These are phyloP conservation scores for Trissonchulus sp. DNA, from an alignment of 2,888 invertebrate genomes.

Conservation along the genomic window DNA sequence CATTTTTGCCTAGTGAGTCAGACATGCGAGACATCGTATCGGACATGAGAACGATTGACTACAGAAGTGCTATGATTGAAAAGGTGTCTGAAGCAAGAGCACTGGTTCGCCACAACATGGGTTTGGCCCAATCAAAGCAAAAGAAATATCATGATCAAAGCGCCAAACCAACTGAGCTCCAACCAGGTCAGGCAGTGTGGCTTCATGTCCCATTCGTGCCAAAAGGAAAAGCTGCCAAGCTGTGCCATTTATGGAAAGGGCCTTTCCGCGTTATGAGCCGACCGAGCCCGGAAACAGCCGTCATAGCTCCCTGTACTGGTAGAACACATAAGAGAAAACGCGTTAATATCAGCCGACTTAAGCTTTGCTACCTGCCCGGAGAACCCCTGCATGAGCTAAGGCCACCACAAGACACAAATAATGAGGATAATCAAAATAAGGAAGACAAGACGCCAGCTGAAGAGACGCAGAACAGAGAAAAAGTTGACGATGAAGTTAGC, in stretches of 20 bases:
- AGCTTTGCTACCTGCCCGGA: background rate
- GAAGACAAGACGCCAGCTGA: too few relatives aligned
- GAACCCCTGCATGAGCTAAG: background rate
- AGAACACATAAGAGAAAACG: background rate
- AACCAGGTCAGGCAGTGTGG: background rate
- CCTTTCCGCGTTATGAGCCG: background rate
- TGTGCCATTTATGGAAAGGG: background rate
- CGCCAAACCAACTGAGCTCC: background rate
- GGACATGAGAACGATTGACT: background rate
- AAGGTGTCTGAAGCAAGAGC: background rate
- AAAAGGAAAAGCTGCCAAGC: background rate
- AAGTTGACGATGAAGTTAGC: background rate
- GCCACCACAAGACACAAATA: too few relatives aligned
- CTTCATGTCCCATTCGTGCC: background rate
- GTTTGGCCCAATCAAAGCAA: background rate
- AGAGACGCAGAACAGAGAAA: background rate
- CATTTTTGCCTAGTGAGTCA: constrained; percentile 29
- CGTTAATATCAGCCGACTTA: background rate
- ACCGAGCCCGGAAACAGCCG: background rate
- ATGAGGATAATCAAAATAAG: too few relatives aligned
- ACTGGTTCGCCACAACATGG: background rate
- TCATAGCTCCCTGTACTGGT: background rate
- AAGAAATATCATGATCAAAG: background rate
- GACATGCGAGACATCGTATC: background rate
- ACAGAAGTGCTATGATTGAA: background rate